Percentiles rank a stretch among this genome's conserved stretches.
These are phyloP conservation scores for Lagorchestes hirsutus DNA, from an alignment of 2,797 vertebrate genomes.

Conservation along the genomic window DNA sequence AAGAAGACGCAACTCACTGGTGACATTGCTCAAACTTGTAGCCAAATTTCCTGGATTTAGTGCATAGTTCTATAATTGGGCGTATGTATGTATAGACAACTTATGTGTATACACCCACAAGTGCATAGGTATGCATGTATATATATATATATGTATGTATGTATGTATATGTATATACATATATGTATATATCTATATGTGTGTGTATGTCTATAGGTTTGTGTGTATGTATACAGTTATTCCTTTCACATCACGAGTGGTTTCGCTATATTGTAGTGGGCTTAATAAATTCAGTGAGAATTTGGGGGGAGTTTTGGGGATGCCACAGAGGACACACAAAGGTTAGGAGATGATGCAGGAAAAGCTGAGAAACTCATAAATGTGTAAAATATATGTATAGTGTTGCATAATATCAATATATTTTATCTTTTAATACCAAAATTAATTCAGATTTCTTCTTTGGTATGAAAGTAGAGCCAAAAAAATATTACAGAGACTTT, in stretches of 20 bases:
- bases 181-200: too few relatives aligned
- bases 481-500: not conserved
- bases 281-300: not conserved
- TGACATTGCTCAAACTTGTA: not conserved
- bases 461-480: not conserved
- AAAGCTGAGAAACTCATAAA: not conserved
- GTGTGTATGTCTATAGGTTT: rapidly evolving
- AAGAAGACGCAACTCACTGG: not conserved
- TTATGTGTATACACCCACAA: too few relatives aligned
- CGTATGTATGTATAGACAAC: not conserved
- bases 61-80: not conserved
- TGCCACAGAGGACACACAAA: not conserved
- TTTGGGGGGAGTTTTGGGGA: not conserved
- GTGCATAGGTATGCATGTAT: too few relatives aligned
- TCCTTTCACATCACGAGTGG: not conserved
- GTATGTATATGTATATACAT: too few relatives aligned
- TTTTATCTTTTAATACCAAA: not conserved
- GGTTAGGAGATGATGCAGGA: not conserved
- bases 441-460: not conserved
- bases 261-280: not conserved
- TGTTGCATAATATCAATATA: not conserved
- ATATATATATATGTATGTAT: too few relatives aligned
- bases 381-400: not conserved
- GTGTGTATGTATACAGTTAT: not conserved
- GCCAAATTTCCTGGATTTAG: not conserved